Percentiles rank a stretch among this genome's conserved stretches.
Evolutionary conservation across 2,888 invertebrate genomes (phyloP).

Genomic region (Notodonta dromedarius): DNA sequence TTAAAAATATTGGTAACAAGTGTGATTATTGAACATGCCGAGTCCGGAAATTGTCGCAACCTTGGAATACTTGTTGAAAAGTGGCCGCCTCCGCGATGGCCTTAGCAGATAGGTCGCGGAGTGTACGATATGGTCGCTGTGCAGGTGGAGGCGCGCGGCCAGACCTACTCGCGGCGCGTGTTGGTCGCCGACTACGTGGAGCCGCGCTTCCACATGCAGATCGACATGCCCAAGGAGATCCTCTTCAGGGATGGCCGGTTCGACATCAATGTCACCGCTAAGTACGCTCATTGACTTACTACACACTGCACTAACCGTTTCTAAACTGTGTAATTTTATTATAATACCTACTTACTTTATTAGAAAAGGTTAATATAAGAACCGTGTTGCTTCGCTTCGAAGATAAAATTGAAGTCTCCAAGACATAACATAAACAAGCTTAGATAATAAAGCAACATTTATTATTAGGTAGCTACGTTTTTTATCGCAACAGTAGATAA

Average conservation of each 20-base stretch:
- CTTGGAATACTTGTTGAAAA: conserved; percentile 30
- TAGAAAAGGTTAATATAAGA: no score
- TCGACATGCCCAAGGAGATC: conserved; percentile 92
- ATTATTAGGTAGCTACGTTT: no score
- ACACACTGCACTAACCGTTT: no score
- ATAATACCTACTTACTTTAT: no score
- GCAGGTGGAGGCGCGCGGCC: conserved; percentile 77
- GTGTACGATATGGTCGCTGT: background rate
- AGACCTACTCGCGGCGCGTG: conserved; percentile 88
- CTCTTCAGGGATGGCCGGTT: conserved; percentile 92
- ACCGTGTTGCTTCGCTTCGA: no score
- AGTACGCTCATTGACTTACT: conserved; percentile 80
- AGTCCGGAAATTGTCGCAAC: conserved; percentile 35
- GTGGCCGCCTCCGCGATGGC: conserved; percentile 35
- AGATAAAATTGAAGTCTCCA: no score
- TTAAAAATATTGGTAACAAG: background rate
- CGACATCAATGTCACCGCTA: conserved; percentile 91
- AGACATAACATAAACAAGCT: no score
- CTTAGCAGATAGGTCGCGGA: conserved; percentile 34
- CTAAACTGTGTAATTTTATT: no score
- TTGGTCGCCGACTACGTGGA: conserved; percentile 96
- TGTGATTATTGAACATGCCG: conserved; percentile 5
- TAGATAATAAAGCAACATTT: no score
- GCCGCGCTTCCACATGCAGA: conserved; percentile 96
- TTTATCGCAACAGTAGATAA: conserved; percentile 8